Conservation (phyloP, 2,888 invertebrate genomes). For the Exephanes ischioxanthus region DNA sequence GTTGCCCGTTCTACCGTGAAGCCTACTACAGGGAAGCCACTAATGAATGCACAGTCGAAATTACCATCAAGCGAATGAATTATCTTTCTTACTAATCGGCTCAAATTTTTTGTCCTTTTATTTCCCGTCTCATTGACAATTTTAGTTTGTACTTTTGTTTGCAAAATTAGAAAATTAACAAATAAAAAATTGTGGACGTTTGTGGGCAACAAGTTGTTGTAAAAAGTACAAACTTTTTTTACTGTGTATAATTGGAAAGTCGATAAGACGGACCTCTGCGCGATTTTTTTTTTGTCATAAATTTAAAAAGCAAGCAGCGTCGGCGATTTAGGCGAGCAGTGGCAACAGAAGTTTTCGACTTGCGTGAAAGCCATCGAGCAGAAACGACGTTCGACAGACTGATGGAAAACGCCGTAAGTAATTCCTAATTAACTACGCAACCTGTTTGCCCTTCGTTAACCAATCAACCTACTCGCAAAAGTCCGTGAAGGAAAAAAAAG, state of each 20-base stretch:
- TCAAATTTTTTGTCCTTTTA: no score
- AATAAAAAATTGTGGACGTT: no score
- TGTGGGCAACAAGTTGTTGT: no score
- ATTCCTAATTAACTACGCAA: slow-evolving; percentile 7
- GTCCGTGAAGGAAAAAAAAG: not conserved
- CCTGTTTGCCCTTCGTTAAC: slow-evolving; percentile 29
- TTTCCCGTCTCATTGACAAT: no score
- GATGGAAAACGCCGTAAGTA: not conserved
- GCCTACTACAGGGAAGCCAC: not conserved
- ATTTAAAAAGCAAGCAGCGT: not conserved
- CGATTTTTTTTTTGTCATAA: not conserved
- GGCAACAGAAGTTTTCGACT: not conserved
- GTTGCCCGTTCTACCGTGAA: not conserved
- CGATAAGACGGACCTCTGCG: not conserved
- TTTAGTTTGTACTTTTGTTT: no score
- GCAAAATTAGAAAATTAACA: no score
- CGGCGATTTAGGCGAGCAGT: not conserved
- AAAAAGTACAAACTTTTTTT: no score
- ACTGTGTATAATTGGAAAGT: not conserved
- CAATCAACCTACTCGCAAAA: slow-evolving; percentile 2
- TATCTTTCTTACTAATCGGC: not conserved
- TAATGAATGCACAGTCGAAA: not conserved
- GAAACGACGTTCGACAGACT: not conserved
- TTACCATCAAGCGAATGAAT: not conserved
- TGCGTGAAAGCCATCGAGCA: not conserved